These are phyloP conservation scores for Ips nitidus DNA, from an alignment of 1,140 invertebrate species.

Conservation along the genomic window DNA sequence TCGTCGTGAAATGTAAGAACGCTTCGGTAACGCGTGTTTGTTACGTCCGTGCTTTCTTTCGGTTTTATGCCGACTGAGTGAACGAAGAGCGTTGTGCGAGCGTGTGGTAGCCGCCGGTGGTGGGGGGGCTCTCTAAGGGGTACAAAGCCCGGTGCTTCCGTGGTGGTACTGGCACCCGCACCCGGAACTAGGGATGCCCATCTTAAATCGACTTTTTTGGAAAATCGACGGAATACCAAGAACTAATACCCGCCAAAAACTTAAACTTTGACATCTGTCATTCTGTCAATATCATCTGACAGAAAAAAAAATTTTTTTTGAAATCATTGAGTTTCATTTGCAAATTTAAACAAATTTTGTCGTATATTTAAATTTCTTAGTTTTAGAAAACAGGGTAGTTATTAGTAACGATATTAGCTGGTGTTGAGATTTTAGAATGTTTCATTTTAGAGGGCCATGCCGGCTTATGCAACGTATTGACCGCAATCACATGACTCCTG, in stretches of 20 bases:
- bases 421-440: too few species aligned
- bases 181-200: constrained; percentile 1
- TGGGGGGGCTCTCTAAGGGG: constrained; percentile 50
- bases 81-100: constrained; percentile 30
- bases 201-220: neutral
- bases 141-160: constrained; percentile 46
- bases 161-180: constrained; percentile 41
- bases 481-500: too few species aligned
- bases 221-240: too few species aligned
- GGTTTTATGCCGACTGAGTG: constrained; percentile 36
- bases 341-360: too few species aligned
- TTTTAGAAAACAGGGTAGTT: too few species aligned
- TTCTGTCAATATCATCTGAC: too few species aligned
- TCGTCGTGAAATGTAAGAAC: constrained; percentile 27
- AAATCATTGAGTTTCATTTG: too few species aligned
- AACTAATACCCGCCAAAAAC: neutral
- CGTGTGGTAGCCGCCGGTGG: constrained; percentile 43
- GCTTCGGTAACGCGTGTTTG: constrained; percentile 24
- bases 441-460: too few species aligned
- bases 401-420: too few species aligned
- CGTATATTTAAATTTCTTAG: too few species aligned
- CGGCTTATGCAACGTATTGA: too few species aligned
- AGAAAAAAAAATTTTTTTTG: too few species aligned
- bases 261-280: neutral
- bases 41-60: constrained; percentile 32